A percentile compares a stretch with the other conserved stretches of the same genome.
These are phyloP conservation scores for Metacarcinus magister DNA, from an alignment of 2,888 invertebrate genomes.

Conservation along the genomic window DNA sequence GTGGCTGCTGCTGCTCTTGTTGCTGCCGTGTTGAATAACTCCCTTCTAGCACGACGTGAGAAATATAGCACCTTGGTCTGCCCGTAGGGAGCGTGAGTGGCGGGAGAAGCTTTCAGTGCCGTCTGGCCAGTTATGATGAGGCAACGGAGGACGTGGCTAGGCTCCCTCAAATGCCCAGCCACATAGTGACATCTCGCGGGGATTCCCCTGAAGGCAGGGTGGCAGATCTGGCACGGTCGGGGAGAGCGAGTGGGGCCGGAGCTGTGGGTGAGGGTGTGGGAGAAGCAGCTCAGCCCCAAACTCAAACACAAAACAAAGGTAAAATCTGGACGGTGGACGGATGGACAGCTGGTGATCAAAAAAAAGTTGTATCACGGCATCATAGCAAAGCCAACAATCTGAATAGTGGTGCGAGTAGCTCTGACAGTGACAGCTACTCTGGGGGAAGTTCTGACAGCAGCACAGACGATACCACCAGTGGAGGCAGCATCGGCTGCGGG, in stretches of 20 bases:
- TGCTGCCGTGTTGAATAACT: background rate
- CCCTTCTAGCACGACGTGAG: background rate
- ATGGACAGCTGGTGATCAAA: constrained; percentile 58
- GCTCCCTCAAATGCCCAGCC: background rate
- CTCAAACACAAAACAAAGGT: constrained; percentile 34
- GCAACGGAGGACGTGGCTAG: constrained; percentile 45
- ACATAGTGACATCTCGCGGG: constrained; percentile 54
- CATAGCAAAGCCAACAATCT: background rate
- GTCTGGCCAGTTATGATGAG: constrained; percentile 44
- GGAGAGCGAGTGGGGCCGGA: constrained; percentile 60
- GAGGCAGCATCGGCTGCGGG: constrained; percentile 64
- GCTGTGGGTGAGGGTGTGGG: constrained; percentile 60
- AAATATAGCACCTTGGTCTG: background rate
- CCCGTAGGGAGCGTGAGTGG: background rate
- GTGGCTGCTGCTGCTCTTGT: background rate
- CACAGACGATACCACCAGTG: constrained; percentile 51
- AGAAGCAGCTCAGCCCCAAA: constrained; percentile 64
- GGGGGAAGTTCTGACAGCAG: constrained; percentile 61
- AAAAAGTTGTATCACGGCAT: background rate
- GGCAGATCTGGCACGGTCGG: constrained; percentile 71
- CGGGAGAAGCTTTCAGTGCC: background rate
- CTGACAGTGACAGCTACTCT: constrained; percentile 66
- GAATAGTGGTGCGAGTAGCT: constrained; percentile 18
- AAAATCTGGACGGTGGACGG: constrained; percentile 72
- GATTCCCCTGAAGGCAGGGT: constrained; percentile 5